These are phyloP conservation scores for Helostoma temminkii DNA, from an alignment of 2,797 vertebrate genomes.

Conservation along the genomic window DNA sequence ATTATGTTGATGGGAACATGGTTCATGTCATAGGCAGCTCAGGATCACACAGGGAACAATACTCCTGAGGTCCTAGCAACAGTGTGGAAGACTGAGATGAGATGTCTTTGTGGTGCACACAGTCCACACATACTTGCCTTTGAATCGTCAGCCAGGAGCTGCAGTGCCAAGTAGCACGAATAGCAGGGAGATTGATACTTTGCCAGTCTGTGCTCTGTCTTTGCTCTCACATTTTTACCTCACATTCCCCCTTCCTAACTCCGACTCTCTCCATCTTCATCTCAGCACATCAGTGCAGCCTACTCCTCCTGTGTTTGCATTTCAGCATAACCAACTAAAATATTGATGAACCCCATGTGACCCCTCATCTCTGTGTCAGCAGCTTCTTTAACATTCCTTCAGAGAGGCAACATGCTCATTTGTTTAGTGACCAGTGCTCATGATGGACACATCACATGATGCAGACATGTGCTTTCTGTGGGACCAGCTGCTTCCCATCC, in stretches of 20 bases:
- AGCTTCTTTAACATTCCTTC: constrained; percentile 44
- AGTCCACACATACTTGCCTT: constrained; percentile 54
- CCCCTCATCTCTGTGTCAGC: constrained; percentile 72
- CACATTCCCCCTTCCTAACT: constrained; percentile 30
- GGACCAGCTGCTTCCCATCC: constrained; percentile 47
- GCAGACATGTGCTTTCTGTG: constrained; percentile 26
- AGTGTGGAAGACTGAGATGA: constrained; percentile 48
- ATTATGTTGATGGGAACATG: constrained; percentile 58
- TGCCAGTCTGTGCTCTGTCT: constrained; percentile 2
- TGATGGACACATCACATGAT: constrained; percentile 29
- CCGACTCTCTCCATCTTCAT: constrained; percentile 19
- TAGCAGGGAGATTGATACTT: constrained; percentile 25
- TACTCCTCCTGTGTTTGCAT: constrained; percentile 56
- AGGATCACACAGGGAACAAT: constrained; percentile 36
- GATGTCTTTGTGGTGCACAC: constrained; percentile 37
- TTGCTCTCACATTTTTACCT: constrained; percentile 18
- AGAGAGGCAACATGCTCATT: constrained; percentile 21
- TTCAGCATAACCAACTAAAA: constrained; percentile 67
- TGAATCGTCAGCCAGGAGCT: constrained; percentile 58
- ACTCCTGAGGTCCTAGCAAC: constrained; percentile 45
- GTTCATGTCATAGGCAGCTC: constrained; percentile 33
- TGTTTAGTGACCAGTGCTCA: constrained; percentile 35
- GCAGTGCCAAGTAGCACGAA: constrained; percentile 27
- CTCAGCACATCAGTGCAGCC: constrained; percentile 18
- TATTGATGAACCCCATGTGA: constrained; percentile 77